Evolutionary conservation across 2,113 vertebrate species (phyloP).

Genomic region (Otis tarda): DNA sequence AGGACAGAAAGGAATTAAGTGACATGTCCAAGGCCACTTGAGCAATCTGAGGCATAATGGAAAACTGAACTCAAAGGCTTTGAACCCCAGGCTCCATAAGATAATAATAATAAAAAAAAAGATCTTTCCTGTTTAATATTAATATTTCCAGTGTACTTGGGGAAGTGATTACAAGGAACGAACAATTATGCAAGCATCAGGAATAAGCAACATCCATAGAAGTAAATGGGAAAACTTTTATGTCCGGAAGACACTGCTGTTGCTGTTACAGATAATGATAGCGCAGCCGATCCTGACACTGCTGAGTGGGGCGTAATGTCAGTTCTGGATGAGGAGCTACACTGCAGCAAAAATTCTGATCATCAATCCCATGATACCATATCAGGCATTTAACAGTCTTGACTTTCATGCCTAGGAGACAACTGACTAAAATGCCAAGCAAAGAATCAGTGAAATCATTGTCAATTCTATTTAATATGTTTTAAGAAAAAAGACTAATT

Average conservation of each 20-base stretch:
- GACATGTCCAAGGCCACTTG: not conserved
- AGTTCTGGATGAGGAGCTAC: slow-evolving; percentile 70
- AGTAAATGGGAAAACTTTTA: slow-evolving; percentile 62
- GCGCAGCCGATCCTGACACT: slow-evolving; percentile 52
- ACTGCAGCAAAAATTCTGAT: slow-evolving; percentile 71
- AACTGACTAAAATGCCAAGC: slow-evolving; percentile 62
- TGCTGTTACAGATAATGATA: slow-evolving; percentile 66
- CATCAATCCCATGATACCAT: slow-evolving; percentile 72
- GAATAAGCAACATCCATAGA: slow-evolving; percentile 21
- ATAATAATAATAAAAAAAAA: not conserved
- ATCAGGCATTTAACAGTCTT: slow-evolving; percentile 71
- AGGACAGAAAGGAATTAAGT: not conserved
- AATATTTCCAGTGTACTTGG: not conserved
- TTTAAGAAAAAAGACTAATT: not conserved
- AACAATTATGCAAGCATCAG: slow-evolving; percentile 26
- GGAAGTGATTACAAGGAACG: not conserved
- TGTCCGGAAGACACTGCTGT: slow-evolving; percentile 58
- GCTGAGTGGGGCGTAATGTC: slow-evolving; percentile 67
- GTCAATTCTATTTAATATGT: slow-evolving; percentile 8
- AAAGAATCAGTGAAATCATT: slow-evolving; percentile 60
- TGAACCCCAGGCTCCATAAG: not conserved
- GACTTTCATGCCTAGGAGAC: slow-evolving; percentile 59
- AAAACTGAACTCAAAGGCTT: not conserved
- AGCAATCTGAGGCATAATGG: not conserved
- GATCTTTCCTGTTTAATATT: not conserved